Conservation (phyloP, 2,888 invertebrate genomes). For the Hydraecia micacea region DNA sequence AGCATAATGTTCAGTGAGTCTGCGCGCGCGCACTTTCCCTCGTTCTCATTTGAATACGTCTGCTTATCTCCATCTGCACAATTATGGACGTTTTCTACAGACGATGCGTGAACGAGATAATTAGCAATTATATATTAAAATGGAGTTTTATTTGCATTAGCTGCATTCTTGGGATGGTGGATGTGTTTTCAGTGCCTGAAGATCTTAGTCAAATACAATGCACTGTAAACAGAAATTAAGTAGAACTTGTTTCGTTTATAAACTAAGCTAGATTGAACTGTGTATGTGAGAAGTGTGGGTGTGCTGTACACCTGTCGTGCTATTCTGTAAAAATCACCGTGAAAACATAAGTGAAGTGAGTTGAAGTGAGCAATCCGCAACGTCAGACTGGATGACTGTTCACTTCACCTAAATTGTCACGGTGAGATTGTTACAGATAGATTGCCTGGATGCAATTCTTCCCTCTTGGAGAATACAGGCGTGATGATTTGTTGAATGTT, state of each 20-base stretch:
- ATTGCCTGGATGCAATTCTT: not conserved
- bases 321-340: not conserved
- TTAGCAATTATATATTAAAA: constrained; percentile 56
- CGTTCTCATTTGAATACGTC: constrained; percentile 72
- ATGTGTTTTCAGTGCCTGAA: constrained; percentile 6
- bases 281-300: not conserved
- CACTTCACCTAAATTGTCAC: not conserved
- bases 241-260: not conserved
- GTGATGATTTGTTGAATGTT: not conserved
- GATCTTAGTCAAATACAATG: constrained; percentile 5
- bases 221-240: not conserved
- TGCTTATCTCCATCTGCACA: constrained; percentile 74
- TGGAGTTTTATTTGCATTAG: constrained; percentile 52
- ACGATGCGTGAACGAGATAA: constrained; percentile 64
- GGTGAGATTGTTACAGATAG: not conserved
- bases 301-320: not conserved
- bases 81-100: constrained; percentile 69
- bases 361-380: not conserved
- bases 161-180: constrained; percentile 32
- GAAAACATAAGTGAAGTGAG: not conserved
- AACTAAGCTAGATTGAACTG: not conserved
- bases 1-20: constrained; percentile 51
- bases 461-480: no score
- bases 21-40: constrained; percentile 75
- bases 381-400: not conserved